Base-by-base conservation (phyloP, 2,888 invertebrate species). In the Eupithecia exiguata region DNA sequence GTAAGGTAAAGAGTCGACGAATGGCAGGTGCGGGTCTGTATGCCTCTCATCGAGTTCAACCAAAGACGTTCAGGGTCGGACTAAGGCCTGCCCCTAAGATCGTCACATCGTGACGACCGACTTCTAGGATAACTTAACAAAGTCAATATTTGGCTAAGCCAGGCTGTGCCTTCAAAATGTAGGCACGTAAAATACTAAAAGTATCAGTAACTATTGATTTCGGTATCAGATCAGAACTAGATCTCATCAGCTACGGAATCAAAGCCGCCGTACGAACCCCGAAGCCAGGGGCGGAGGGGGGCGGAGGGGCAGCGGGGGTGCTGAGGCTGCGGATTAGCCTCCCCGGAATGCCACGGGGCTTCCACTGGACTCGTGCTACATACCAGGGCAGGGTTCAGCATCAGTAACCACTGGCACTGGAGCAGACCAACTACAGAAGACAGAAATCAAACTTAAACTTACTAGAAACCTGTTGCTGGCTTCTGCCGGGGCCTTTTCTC, bases 381-480 rank as follows among this genome's bases (percentile, higher is more conserved):
- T 46, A 46, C n/a, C 49, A 46, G 46, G 49, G 49, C 49, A 49
- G n/a, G n/a, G n/a, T n/a, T 49, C 49, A 49, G 49, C 49, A 49
- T n/a, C 3, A 1, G 18, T 16, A 40, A 14, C 14, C 3, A 46
- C 46, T 1, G 7, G n/a, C 38, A 38, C 38, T 14, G 16, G 18
- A 18, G 5, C 9, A 38, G 18, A 46, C 6, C 16, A 46, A 16
- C 18, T 16, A 46, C 46, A 46, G 18, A 16, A 46, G 6, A 16
- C 4, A 43, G 3, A 14, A 16, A 43, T 43, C 0, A 16, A 43
- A 43, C 14, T 16, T 43, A 16, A 16, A 43, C 5, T 30, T 30
- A 30, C 30, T 30, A 38, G 1, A 38, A 14, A 16, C 14, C 43
- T 43, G 5, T 46, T n/a, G 46, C 18, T 46, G 5, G 46, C 16